phyloP scores from a whole-genome alignment of 2,888 invertebrate genomes.

The Papilio protenor region DNA sequence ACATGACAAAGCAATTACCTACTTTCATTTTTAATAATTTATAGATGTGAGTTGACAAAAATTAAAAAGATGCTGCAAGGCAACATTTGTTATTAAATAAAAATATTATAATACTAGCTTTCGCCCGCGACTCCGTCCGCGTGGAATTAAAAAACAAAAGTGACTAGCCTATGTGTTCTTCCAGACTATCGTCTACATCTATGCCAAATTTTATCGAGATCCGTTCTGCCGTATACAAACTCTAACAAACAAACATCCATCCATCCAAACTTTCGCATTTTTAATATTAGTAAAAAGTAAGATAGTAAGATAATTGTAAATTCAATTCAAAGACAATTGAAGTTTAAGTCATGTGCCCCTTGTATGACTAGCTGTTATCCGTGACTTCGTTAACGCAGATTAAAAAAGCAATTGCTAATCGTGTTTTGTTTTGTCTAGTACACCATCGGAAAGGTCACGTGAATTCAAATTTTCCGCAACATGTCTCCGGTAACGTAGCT shows the following conservation, averaged over 20 bases:
- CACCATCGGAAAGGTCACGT: constrained; percentile 11
- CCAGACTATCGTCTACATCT: too few relatives aligned
- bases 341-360: neutral
- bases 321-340: neutral
- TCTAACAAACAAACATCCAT: too few relatives aligned
- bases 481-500: constrained; percentile 13
- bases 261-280: too few relatives aligned
- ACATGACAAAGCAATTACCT: neutral
- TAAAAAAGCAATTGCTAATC: neutral
- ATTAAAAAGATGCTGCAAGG: constrained; percentile 43
- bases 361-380: too few relatives aligned
- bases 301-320: too few relatives aligned
- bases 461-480: constrained; percentile 37
- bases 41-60: constrained; percentile 45
- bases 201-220: too few relatives aligned
- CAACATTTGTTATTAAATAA: neutral
- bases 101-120: neutral
- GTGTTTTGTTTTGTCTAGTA: neutral
- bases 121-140: too few relatives aligned
- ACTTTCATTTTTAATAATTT: constrained; percentile 25
- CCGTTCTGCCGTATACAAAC: too few relatives aligned
- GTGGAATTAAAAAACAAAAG: too few relatives aligned
- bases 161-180: too few relatives aligned
- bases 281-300: too few relatives aligned
- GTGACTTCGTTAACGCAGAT: too few relatives aligned